These are phyloP conservation scores for Cebidichthys violaceus DNA, from an alignment of 2,113 vertebrate genomes.

Conservation along the genomic window DNA sequence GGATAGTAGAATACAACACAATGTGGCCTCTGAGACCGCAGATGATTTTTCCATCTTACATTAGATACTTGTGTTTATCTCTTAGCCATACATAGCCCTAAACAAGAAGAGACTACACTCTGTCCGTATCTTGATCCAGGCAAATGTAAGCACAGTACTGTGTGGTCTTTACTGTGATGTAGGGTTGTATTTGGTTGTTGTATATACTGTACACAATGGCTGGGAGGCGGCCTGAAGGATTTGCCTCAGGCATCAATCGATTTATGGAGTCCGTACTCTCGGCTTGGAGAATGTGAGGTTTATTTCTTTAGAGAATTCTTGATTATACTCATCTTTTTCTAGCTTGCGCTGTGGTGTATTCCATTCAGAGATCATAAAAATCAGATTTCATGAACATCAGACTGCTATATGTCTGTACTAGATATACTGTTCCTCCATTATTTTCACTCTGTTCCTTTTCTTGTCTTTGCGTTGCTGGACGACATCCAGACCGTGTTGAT, in stretches of 20 bases:
- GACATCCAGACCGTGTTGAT: background rate
- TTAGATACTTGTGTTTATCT: background rate
- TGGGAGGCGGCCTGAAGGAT: slow-evolving; percentile 27
- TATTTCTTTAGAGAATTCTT: slow-evolving; percentile 1
- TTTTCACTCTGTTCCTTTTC: background rate
- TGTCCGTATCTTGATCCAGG: slow-evolving; percentile 8
- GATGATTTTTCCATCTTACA: background rate
- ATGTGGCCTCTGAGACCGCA: background rate
- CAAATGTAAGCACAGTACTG: slow-evolving; percentile 43
- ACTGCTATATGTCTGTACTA: background rate
- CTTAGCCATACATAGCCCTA: background rate
- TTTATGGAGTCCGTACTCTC: slow-evolving; percentile 28
- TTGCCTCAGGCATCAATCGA: slow-evolving; percentile 21
- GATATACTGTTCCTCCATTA: background rate
- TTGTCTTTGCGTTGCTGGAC: background rate
- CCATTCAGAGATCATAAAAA: background rate
- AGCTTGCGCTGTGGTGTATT: background rate
- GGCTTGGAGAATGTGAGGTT: slow-evolving; percentile 1
- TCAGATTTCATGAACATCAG: slow-evolving; percentile 4
- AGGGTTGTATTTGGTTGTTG: slow-evolving; percentile 40
- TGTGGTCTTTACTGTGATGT: slow-evolving; percentile 57
- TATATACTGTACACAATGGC: slow-evolving; percentile 6
- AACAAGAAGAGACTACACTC: slow-evolving; percentile 3
- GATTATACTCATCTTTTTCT: background rate
- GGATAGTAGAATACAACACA: background rate